Base-by-base conservation (phyloP, 2,888 invertebrate species). In the Augochlorella aurata region DNA sequence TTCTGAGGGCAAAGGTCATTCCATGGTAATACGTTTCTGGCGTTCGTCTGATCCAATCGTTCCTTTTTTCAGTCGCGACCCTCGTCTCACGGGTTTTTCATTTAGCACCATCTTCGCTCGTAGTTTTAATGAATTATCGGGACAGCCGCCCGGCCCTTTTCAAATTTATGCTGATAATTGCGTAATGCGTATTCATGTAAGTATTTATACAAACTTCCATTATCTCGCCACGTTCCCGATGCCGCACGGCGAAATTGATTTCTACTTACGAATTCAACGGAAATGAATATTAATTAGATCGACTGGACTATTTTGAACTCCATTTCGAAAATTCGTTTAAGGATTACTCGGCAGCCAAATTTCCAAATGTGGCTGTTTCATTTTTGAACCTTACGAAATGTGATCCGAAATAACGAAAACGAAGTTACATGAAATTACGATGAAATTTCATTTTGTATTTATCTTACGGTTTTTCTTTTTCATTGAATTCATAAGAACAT, bases 11-110 rank as follows among this genome's bases (percentile, higher is more conserved):
- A 29, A 54, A 45, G 68, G 68, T 69, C 61, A 69, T 70, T 70
- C 24, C 61, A 49, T n/a, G 61, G n/a, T 75, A 75, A 68, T 38
- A 47, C 49, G 50, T 49, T 50, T 16, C 44, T 38, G 47, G 49
- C 29, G 29, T 58, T 54, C 49, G 66, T 61, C 58, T 44, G 50
- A 74, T 58, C 54, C 58, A 58, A 24, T 24, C 21, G 58, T 58
- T 14, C 58, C 24, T 24, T 58, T 38, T 50, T 24, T 14, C 21
- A 12, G 58, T 14, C 14, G 9, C 24, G 58, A 58, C 58, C 44
- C 74, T 50, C 38, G 29, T 47, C n/a, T 24, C 67, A 24, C 58
- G 18, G 16, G 61, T 74, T 61, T 50, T 68, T 74, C 54, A 21
- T 24, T 24, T 24, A 24, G 14, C 58, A 24, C 12, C 14, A 12